A percentile compares a stretch with the other conserved stretches of the same genome.
phyloP scores from a whole-genome alignment of 1,140 invertebrate species.

The Drosophila subpulchrella region DNA sequence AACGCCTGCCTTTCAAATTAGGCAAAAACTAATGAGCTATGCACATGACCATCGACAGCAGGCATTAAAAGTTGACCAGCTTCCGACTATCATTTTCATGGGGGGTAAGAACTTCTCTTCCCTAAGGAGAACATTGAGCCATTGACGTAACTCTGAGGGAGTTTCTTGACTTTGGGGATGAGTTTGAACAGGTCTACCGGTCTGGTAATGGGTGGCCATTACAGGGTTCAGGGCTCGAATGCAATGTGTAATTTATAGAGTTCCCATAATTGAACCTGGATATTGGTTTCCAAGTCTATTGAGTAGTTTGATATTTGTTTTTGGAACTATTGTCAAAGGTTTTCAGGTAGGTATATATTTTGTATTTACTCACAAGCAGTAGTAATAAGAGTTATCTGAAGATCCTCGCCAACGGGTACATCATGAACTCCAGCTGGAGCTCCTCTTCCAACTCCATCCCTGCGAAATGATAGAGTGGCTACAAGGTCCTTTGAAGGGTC shows the following conservation, averaged over 20 bases:
- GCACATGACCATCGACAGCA: conserved; percentile 64
- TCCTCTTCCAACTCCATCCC: not conserved
- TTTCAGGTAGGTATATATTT: not conserved
- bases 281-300: not conserved
- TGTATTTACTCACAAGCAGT: too few relatives aligned
- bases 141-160: conserved; percentile 9
- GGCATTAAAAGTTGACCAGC: conserved; percentile 49
- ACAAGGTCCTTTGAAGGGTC: conserved; percentile 21
- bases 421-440: not conserved
- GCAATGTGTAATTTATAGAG: conserved; percentile 13
- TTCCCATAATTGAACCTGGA: not conserved
- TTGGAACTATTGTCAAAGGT: not conserved
- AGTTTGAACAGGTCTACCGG: conserved; percentile 11
- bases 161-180: not conserved
- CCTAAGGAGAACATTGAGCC: conserved; percentile 30
- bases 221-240: conserved; percentile 16
- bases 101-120: conserved; percentile 1
- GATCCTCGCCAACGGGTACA: not conserved
- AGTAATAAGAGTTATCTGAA: not conserved
- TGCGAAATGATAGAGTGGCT: conserved; percentile 28
- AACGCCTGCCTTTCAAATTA: conserved; percentile 70
- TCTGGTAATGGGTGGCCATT: conserved; percentile 26
- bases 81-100: conserved; percentile 19
- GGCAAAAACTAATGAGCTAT: conserved; percentile 78
- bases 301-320: not conserved